phyloP scores from a whole-genome alignment of 1,140 invertebrate species.

The Camponotus pennsylvanicus region DNA sequence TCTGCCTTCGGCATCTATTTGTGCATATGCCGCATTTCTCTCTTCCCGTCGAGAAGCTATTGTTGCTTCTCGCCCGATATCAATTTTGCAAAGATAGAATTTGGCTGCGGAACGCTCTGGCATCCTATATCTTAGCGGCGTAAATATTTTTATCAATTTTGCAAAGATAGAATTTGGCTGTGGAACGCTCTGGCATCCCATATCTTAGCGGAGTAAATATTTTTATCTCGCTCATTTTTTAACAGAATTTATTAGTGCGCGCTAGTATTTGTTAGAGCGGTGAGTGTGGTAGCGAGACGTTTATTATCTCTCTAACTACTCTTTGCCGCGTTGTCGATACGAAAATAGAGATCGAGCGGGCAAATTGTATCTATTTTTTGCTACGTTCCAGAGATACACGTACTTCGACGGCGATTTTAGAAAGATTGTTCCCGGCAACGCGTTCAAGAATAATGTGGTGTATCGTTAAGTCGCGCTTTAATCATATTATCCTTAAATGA shows the following conservation, averaged over 20 bases:
- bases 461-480: neutral
- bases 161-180: too few species aligned
- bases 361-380: constrained; percentile 12
- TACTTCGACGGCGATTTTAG: neutral
- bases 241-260: constrained; percentile 33
- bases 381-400: neutral
- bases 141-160: constrained; percentile 35
- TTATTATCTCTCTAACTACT: constrained; percentile 25
- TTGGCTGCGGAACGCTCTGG: neutral
- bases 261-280: constrained; percentile 27
- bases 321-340: neutral
- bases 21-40: constrained; percentile 53
- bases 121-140: neutral
- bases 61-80: neutral
- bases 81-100: constrained; percentile 18
- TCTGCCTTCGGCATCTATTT: constrained; percentile 73
- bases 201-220: constrained; percentile 1
- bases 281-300: neutral
- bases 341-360: constrained; percentile 8
- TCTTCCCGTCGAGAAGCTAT: neutral
- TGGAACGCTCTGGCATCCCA: neutral
- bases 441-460: neutral
- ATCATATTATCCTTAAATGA: neutral
- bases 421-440: neutral
- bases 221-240: constrained; percentile 36